These are phyloP conservation scores for Pyrgilauda ruficollis DNA, from an alignment of 2,113 vertebrate species.

Conservation along the genomic window DNA sequence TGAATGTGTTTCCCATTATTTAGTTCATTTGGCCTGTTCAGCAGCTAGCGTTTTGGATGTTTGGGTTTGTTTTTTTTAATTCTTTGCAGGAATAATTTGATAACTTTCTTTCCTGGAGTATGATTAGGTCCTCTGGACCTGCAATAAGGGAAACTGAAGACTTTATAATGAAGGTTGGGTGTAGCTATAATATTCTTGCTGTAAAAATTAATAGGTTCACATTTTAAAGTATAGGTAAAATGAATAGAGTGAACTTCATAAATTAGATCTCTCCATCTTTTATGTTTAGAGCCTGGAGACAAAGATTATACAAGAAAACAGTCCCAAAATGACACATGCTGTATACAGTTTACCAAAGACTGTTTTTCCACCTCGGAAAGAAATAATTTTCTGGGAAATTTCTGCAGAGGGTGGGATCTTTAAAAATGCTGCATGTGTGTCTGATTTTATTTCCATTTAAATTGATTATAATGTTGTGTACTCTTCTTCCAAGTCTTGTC, in stretches of 20 bases:
- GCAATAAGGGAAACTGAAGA: conserved; percentile 11
- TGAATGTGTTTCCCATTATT: conserved; percentile 82
- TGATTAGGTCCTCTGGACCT: conserved; percentile 46
- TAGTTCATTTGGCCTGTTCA: conserved; percentile 75
- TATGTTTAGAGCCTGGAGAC: not conserved
- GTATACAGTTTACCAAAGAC: not conserved
- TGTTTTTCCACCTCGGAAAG: not conserved
- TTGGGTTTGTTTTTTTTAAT: not conserved
- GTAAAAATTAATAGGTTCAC: not conserved
- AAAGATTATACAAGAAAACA: not conserved
- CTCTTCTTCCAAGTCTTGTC: not conserved
- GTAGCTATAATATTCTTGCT: not conserved
- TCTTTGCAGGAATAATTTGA: conserved; percentile 62
- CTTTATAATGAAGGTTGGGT: conserved; percentile 20
- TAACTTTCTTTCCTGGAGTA: conserved; percentile 58
- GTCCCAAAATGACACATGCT: not conserved
- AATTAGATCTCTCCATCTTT: not conserved
- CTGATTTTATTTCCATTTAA: not conserved
- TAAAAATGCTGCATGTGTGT: not conserved
- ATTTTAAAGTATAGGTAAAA: not conserved
- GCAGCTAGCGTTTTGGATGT: conserved; percentile 67
- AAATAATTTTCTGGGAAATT: not conserved
- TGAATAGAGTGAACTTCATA: not conserved
- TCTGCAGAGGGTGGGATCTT: not conserved
- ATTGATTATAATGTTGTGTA: not conserved